These are phyloP conservation scores for Pterophyllum scalare DNA, from an alignment of 2,113 vertebrate species.

Conservation along the genomic window DNA sequence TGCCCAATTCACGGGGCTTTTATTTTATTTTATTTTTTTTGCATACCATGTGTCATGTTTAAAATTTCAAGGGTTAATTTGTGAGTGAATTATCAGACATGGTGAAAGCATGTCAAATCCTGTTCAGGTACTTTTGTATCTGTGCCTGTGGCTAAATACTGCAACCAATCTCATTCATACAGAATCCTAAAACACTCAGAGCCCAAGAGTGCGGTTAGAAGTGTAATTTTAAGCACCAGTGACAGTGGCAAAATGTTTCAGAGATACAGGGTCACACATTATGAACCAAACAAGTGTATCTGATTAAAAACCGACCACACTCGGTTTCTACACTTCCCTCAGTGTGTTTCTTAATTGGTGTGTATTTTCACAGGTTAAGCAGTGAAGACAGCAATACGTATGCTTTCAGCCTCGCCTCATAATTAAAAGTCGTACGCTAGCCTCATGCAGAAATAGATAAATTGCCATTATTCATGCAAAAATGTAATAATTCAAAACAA, in stretches of 20 bases:
- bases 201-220: conserved; percentile 4
- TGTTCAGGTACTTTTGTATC: not conserved
- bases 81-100: not conserved
- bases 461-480: conserved; percentile 29
- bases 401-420: not conserved
- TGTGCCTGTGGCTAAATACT: not conserved
- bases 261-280: not conserved
- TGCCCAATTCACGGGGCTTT: not conserved
- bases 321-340: not conserved
- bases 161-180: not conserved
- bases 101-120: not conserved
- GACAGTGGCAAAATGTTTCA: not conserved
- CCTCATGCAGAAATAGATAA: conserved; percentile 12
- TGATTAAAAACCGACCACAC: not conserved
- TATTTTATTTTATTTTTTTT: not conserved
- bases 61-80: conserved; percentile 2
- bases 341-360: not conserved
- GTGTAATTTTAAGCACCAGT: not conserved
- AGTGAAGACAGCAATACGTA: not conserved
- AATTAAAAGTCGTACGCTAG: conserved; percentile 23
- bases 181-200: not conserved
- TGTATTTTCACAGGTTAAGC: conserved; percentile 8
- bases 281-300: not conserved
- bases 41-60: not conserved
- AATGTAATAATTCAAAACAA: conserved; percentile 44